phyloP scores from a whole-genome alignment of 2,113 vertebrate species.

The Pseudopipra pipra region DNA sequence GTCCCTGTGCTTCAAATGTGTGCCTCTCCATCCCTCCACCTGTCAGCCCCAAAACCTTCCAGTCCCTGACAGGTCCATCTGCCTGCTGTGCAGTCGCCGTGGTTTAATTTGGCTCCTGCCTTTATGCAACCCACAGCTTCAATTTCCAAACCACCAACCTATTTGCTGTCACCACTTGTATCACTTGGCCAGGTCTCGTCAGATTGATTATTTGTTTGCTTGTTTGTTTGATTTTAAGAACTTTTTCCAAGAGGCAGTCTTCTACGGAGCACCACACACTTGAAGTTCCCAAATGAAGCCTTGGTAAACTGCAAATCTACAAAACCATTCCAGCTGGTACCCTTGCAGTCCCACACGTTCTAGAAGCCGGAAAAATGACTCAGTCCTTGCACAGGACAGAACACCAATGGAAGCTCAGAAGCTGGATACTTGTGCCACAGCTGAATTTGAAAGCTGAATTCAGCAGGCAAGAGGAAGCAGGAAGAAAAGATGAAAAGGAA shows the following conservation, averaged over 20 bases:
- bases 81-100: background rate
- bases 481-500: background rate
- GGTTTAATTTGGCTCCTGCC: background rate
- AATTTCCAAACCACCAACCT: background rate
- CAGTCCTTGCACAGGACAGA: background rate
- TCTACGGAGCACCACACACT: background rate
- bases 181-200: rapidly evolving
- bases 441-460: background rate
- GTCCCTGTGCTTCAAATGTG: rapidly evolving
- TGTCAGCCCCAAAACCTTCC: background rate
- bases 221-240: background rate
- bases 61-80: background rate
- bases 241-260: background rate
- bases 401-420: background rate
- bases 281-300: background rate
- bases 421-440: background rate
- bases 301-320: rapidly evolving
- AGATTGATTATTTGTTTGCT: background rate
- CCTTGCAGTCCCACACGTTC: background rate
- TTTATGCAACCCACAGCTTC: background rate
- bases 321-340: background rate
- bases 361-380: background rate
- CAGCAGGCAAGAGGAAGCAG: background rate
- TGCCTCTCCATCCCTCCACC: too few relatives aligned
- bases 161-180: rapidly evolving